Evolutionary conservation across 1,140 invertebrate species (phyloP).

Genomic region (Leptinotarsa lineolata): DNA sequence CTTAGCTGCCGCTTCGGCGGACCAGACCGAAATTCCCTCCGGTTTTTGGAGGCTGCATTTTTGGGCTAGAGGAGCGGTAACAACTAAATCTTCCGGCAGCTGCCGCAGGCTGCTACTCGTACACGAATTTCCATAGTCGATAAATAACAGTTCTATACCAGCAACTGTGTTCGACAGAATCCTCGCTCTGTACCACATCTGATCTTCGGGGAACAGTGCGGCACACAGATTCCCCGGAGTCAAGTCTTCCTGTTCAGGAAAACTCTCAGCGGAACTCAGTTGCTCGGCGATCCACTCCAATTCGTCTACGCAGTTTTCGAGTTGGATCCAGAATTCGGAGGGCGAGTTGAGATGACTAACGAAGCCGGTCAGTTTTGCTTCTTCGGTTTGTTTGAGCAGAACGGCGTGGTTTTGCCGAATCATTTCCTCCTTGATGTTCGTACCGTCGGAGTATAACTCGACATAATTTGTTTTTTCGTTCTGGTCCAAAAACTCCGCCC

Average conservation of each 20-base stretch:
- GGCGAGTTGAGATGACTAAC: slow-evolving; percentile 71
- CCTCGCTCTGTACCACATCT: slow-evolving; percentile 71
- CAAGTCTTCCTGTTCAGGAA: slow-evolving; percentile 58
- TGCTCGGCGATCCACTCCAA: slow-evolving; percentile 66
- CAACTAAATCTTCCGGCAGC: slow-evolving; percentile 67
- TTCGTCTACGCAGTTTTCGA: slow-evolving; percentile 64
- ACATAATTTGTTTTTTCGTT: slow-evolving; percentile 67
- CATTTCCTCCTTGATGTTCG: slow-evolving; percentile 66
- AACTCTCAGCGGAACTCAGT: slow-evolving; percentile 60
- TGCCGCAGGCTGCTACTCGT: slow-evolving; percentile 63
- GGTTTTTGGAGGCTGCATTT: slow-evolving; percentile 68
- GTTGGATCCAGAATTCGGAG: slow-evolving; percentile 73
- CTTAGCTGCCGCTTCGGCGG: slow-evolving; percentile 64
- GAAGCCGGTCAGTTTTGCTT: slow-evolving; percentile 59
- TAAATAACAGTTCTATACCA: slow-evolving; percentile 67
- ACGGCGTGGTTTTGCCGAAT: slow-evolving; percentile 58
- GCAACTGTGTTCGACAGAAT: slow-evolving; percentile 65
- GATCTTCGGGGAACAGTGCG: slow-evolving; percentile 71
- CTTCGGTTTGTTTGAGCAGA: slow-evolving; percentile 42
- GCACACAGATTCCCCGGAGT: slow-evolving; percentile 67
- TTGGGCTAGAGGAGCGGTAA: slow-evolving; percentile 64
- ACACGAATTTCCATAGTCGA: slow-evolving; percentile 76
- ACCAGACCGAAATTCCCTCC: slow-evolving; percentile 64
- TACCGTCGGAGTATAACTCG: slow-evolving; percentile 64
- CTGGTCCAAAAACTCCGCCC: slow-evolving; percentile 62